Conservation (phyloP, 2,888 invertebrate genomes). For the Drosophila pseudotalamancana region DNA sequence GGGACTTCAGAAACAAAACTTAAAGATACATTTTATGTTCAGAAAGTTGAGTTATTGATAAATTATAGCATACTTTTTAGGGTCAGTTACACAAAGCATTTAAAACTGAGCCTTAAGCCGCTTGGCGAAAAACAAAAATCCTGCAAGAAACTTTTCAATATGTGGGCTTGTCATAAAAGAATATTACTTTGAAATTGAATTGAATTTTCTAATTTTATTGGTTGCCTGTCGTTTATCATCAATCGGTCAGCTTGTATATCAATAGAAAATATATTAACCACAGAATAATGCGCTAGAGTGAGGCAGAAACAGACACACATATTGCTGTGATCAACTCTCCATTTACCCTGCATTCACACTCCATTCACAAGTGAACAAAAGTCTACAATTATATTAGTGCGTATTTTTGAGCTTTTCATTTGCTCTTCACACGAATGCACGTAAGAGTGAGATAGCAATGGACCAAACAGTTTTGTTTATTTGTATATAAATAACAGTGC, state of each 20-base stretch:
- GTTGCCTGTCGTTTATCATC: not conserved
- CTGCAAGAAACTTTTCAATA: not conserved
- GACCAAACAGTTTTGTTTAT: not conserved
- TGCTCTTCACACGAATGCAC: too few species aligned
- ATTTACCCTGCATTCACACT: too few species aligned
- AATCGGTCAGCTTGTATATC: not conserved
- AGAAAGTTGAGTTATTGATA: too few species aligned
- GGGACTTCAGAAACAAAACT: too few species aligned
- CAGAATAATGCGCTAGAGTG: conserved; percentile 3
- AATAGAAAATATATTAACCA: too few species aligned
- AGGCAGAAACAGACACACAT: not conserved
- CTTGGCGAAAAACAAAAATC: not conserved
- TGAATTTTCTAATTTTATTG: not conserved
- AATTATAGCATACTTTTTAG: too few species aligned
- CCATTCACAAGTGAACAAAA: not conserved
- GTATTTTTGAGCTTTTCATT: too few species aligned
- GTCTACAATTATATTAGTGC: too few species aligned
- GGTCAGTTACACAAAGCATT: conserved; percentile 7
- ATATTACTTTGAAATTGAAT: not conserved
- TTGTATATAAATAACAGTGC: conserved; percentile 5
- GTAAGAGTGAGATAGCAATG: not conserved
- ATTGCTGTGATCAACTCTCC: conserved; percentile 2
- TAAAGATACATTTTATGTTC: too few species aligned
- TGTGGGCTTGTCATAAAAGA: not conserved
- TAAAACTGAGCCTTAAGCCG: not conserved